These are phyloP conservation scores for Osmerus eperlanus DNA, from an alignment of 2,113 vertebrate species.

Conservation along the genomic window DNA sequence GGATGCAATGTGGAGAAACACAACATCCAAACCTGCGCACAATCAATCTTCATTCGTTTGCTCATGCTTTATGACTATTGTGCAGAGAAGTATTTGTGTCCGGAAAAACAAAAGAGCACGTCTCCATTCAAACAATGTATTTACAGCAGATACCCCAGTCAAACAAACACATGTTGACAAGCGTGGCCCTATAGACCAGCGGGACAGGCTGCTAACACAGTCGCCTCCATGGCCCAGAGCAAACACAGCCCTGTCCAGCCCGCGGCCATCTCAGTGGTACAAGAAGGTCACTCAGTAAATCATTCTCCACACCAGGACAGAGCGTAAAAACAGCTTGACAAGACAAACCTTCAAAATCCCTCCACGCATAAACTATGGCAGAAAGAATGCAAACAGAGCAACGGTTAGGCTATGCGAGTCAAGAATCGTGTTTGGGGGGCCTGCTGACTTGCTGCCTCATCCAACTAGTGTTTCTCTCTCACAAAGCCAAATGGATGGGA, in stretches of 20 bases:
- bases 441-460: constrained; percentile 5
- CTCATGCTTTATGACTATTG: constrained; percentile 8
- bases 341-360: constrained; percentile 30
- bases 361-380: constrained; percentile 52
- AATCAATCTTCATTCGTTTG: constrained; percentile 45
- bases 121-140: constrained; percentile 32
- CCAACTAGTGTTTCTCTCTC: constrained; percentile 15
- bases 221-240: constrained; percentile 45
- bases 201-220: constrained; percentile 45
- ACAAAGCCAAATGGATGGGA: not conserved
- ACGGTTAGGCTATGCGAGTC: constrained; percentile 34
- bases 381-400: constrained; percentile 62
- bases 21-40: constrained; percentile 24
- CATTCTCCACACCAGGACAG: constrained; percentile 31
- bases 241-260: constrained; percentile 59
- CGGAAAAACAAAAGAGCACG: constrained; percentile 22
- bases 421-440: constrained; percentile 32
- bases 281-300: constrained; percentile 42
- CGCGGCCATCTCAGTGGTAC: constrained; percentile 36
- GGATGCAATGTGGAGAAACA: constrained; percentile 30
- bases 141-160: constrained; percentile 27
- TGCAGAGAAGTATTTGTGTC: constrained; percentile 27
- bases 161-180: constrained; percentile 49
- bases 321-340: constrained; percentile 45
- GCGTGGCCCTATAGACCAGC: constrained; percentile 40